phyloP scores from a whole-genome alignment of 2,113 vertebrate species.

The Pterophyllum scalare region DNA sequence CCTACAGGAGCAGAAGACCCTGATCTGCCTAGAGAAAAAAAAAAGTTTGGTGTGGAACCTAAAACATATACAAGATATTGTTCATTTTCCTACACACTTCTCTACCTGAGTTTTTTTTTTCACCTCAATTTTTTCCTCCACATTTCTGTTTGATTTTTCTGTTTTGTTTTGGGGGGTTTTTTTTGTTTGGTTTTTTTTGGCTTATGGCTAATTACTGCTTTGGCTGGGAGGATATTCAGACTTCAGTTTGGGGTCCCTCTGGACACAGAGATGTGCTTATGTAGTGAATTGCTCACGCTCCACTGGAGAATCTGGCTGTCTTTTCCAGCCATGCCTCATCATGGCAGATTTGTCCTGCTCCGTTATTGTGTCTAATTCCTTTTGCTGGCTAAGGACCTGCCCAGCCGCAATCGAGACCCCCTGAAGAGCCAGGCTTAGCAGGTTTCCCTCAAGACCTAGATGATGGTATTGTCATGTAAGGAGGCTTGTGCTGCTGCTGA shows the following conservation, averaged over 20 bases:
- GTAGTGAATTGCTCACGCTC: conserved; percentile 50
- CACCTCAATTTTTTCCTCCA: neutral
- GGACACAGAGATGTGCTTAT: conserved; percentile 56
- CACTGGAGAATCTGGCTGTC: conserved; percentile 51
- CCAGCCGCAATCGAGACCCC: conserved; percentile 15
- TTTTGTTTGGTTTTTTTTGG: neutral
- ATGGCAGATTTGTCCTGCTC: conserved; percentile 54
- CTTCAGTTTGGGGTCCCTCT: conserved; percentile 2
- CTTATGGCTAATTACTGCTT: conserved; percentile 32
- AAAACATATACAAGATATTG: conserved; percentile 21
- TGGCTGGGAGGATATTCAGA: conserved; percentile 43
- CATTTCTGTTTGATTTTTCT: conserved; percentile 2
- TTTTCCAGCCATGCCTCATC: conserved; percentile 46
- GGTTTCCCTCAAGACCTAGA: conserved; percentile 31
- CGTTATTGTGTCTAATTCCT: conserved; percentile 52
- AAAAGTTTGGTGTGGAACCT: conserved; percentile 16
- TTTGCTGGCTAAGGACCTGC: conserved; percentile 43
- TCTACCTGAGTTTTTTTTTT: neutral
- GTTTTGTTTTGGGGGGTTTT: neutral
- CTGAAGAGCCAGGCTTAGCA: conserved; percentile 30
- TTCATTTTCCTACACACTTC: neutral
- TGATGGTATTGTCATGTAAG: conserved; percentile 35
- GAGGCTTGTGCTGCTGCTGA: neutral
- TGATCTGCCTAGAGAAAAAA: neutral
- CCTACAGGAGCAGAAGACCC: conserved; percentile 16